A percentile compares a stretch with the other conserved stretches of the same genome.
These are phyloP conservation scores for Himantopus leucocephalus DNA, from an alignment of 2,113 vertebrate genomes.

Conservation along the genomic window DNA sequence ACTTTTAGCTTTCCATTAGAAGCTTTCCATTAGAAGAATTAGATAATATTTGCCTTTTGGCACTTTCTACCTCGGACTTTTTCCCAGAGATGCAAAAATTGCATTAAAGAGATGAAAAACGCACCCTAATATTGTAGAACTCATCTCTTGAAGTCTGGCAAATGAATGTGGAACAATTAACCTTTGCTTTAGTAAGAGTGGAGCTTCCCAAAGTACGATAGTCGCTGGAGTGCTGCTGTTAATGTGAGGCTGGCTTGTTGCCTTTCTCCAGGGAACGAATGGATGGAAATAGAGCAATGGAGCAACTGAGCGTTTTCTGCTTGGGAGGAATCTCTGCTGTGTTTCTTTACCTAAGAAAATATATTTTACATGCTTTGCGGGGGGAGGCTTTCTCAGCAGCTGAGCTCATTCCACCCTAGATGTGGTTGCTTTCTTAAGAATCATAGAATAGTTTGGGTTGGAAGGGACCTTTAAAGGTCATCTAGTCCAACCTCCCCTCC, in stretches of 20 bases:
- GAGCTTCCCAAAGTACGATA: background rate
- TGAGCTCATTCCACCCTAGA: background rate
- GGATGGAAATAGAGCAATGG: background rate
- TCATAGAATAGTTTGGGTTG: background rate
- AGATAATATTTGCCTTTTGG: constrained; percentile 40
- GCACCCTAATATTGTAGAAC: background rate
- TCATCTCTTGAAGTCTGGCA: background rate
- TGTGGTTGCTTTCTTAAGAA: background rate
- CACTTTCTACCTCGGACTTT: background rate
- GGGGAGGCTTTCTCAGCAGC: background rate
- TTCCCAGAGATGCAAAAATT: background rate
- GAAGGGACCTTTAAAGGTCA: background rate
- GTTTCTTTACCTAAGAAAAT: background rate
- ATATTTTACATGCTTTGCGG: background rate
- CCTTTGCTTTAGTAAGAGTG: background rate
- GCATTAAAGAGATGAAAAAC: background rate
- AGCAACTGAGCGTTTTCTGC: background rate
- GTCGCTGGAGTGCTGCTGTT: background rate
- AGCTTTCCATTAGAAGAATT: constrained; percentile 25
- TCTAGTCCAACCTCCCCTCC: background rate
- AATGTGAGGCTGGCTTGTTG: background rate
- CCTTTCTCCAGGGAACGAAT: background rate
- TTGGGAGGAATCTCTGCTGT: background rate
- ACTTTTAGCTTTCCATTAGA: constrained; percentile 22
- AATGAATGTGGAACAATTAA: constrained; percentile 1